Evolutionary conservation across 2,113 vertebrate genomes (phyloP).

Genomic region (Periophthalmus modestus): DNA sequence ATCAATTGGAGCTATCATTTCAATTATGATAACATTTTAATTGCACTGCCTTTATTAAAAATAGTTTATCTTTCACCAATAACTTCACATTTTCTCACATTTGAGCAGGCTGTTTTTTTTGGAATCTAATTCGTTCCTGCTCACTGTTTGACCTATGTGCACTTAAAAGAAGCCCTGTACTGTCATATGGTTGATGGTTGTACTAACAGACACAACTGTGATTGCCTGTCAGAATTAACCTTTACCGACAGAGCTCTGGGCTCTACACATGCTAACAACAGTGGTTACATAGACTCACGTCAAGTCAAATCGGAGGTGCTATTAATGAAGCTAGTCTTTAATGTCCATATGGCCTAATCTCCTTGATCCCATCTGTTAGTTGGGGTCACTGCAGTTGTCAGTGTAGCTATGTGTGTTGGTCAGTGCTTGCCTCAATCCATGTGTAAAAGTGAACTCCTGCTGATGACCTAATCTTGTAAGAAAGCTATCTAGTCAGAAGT

Average conservation of each 20-base stretch:
- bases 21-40: neutral
- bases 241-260: constrained; percentile 18
- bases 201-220: constrained; percentile 5
- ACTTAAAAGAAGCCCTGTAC: neutral
- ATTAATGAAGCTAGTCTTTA: constrained; percentile 57
- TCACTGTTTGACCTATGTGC: neutral
- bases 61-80: neutral
- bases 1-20: neutral
- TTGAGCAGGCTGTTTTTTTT: neutral
- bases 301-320: constrained; percentile 36
- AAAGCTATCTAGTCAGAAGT: neutral
- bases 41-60: neutral
- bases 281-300: constrained; percentile 48
- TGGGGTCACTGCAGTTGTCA: constrained; percentile 7
- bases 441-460: constrained; percentile 11
- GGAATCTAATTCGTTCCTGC: neutral
- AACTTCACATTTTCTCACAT: neutral
- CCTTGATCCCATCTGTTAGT: constrained; percentile 63
- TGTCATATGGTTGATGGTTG: neutral
- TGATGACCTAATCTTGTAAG: constrained; percentile 11
- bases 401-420: constrained; percentile 15
- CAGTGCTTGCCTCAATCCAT: constrained; percentile 7
- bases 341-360: constrained; percentile 66
- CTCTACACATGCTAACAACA: constrained; percentile 39
- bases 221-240: constrained; percentile 40